Base-by-base conservation (phyloP, 2,888 invertebrate genomes). In the Salpingus planirostris region DNA sequence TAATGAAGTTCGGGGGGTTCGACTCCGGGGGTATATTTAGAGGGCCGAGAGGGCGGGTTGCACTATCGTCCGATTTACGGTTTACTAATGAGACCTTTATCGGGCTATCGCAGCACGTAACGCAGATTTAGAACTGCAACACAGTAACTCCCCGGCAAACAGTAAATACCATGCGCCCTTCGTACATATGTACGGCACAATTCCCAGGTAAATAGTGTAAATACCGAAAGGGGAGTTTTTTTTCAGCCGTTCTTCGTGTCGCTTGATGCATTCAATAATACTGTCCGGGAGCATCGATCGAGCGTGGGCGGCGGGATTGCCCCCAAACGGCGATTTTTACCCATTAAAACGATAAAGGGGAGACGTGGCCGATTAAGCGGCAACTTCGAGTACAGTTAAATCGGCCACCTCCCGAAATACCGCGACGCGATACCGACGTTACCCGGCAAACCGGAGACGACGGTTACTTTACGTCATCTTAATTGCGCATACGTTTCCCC, bases 81-180 rank as follows among this genome's bases (percentile, higher is more conserved):
- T 61, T 61, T 64, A 62, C 64, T 67, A 67, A 67, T 66, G 66
- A 66, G 64, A 60, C 64, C 63, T 63, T 66, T 65, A 66, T 66
- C 65, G 57, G 56, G 50, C 55, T 57, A 62, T 64, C 62, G 55
- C 50, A 55, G 65, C 66, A 67, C 65, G 66, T 66, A 65, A 59
- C 50, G 49, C 61, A 66, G 65, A 66, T 66, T 66, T 65, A 64
- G 59, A 58, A 54, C 53, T 56, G 53, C 55, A 60, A 56, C 50
- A 54, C 51, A 50, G 49, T 57, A 59, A 59, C 54, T 55, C 57
- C 47, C 55, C 47, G 40, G 53, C 55, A 60, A 60, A 60, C 53
- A 60, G 42, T 50, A 46, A 47, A 49, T 48, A 40, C 47, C 38
- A 36, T 30, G 31, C 33, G 36, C 36, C 40, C 40, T 40, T 39